Evolutionary conservation across 1,140 invertebrate genomes (phyloP).

Genomic region (Drosophila ironensis): DNA sequence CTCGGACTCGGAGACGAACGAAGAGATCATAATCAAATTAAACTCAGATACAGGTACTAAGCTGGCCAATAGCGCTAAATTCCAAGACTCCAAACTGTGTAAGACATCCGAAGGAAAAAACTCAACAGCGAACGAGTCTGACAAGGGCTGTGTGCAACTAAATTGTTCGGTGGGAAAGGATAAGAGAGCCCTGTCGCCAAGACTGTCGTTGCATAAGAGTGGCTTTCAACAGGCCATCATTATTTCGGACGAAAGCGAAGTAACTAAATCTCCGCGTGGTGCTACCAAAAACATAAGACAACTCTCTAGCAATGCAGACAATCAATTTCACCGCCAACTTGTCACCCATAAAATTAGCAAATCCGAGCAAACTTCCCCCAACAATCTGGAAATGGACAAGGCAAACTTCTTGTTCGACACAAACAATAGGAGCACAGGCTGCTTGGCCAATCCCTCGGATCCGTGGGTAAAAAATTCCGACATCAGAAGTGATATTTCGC

Average conservation of each 20-base stretch:
- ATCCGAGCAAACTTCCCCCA: slow-evolving; percentile 80
- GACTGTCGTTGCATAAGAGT: slow-evolving; percentile 25
- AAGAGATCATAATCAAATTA: slow-evolving; percentile 23
- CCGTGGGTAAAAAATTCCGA: slow-evolving; percentile 81
- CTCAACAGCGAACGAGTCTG: background rate
- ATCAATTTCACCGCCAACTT: slow-evolving; percentile 40
- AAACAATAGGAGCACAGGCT: slow-evolving; percentile 72
- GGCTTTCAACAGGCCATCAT: slow-evolving; percentile 39
- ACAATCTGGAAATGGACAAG: slow-evolving; percentile 60
- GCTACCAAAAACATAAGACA: slow-evolving; percentile 3
- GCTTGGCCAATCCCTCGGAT: slow-evolving; percentile 71
- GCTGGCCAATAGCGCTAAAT: background rate
- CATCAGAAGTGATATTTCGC: background rate
- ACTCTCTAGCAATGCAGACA: slow-evolving; percentile 40
- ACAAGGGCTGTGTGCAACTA: slow-evolving; percentile 13
- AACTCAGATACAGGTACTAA: slow-evolving; percentile 11
- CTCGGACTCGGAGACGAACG: slow-evolving; percentile 27
- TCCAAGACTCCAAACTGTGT: slow-evolving; percentile 2
- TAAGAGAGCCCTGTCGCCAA: slow-evolving; percentile 12
- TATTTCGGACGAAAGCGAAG: slow-evolving; percentile 32
- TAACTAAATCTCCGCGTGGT: slow-evolving; percentile 11
- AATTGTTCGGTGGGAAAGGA: slow-evolving; percentile 24
- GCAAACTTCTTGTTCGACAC: slow-evolving; percentile 49
- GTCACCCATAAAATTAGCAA: slow-evolving; percentile 53
- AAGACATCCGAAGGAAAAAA: background rate